phyloP scores from a whole-genome alignment of 2,113 vertebrate genomes.

The Ahaetulla prasina region DNA sequence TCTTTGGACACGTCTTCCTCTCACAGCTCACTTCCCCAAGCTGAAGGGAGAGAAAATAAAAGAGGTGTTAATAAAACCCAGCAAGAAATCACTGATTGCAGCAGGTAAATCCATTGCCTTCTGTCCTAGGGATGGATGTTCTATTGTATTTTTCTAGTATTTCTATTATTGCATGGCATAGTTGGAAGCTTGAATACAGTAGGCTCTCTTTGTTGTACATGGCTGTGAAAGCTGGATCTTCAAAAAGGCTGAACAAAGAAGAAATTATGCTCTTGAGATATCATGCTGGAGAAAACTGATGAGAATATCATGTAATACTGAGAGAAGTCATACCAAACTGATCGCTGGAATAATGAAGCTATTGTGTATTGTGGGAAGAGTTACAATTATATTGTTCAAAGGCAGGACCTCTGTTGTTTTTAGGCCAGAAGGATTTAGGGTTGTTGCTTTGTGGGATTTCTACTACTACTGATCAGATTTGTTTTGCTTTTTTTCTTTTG shows the following conservation, averaged over 20 bases:
- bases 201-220: background rate
- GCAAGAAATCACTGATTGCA: background rate
- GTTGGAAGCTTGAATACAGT: background rate
- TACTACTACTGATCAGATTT: background rate
- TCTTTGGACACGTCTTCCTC: constrained; percentile 44
- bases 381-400: background rate
- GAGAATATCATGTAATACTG: background rate
- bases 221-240: background rate
- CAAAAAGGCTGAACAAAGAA: background rate
- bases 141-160: background rate
- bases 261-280: background rate
- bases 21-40: constrained; percentile 75
- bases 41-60: constrained; percentile 40
- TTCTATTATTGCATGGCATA: background rate
- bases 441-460: background rate
- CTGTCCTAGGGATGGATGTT: background rate
- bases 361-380: background rate
- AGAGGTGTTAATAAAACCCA: background rate
- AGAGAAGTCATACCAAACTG: background rate
- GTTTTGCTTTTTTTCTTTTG: background rate
- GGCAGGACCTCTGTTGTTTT: background rate
- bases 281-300: background rate
- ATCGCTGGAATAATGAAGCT: background rate
- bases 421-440: background rate
- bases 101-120: background rate